Evolutionary conservation across 2,797 vertebrate species (phyloP).

Genomic region (Rhincodon typus): DNA sequence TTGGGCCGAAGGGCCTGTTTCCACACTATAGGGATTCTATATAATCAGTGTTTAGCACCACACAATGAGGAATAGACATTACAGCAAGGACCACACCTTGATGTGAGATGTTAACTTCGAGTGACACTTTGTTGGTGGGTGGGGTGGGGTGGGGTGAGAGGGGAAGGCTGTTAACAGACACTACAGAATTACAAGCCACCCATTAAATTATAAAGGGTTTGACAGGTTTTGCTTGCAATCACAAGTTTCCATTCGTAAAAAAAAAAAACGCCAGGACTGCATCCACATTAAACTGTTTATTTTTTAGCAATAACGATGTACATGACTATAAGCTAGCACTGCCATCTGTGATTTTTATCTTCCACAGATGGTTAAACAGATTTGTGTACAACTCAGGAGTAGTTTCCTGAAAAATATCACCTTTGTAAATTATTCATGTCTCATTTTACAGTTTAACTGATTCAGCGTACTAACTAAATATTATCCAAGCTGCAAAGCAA

Average conservation of each 20-base stretch:
- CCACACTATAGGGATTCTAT: too few species aligned
- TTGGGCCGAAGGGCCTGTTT: too few species aligned
- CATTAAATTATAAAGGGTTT: not conserved
- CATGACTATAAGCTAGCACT: not conserved
- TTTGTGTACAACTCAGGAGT: not conserved
- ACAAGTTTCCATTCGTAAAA: slow-evolving; percentile 17
- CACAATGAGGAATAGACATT: not conserved
- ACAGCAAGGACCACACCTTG: not conserved
- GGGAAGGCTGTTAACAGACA: not conserved
- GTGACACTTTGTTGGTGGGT: not conserved
- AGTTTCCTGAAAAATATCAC: slow-evolving; percentile 11
- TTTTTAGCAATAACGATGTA: not conserved
- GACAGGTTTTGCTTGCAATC: not conserved
- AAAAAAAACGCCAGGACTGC: not conserved
- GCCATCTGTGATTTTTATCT: slow-evolving; percentile 41
- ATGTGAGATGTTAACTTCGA: not conserved
- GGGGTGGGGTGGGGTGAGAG: too few species aligned
- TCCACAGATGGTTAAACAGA: slow-evolving; percentile 41
- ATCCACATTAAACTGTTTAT: not conserved
- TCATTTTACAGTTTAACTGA: not conserved
- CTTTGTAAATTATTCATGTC: not conserved
- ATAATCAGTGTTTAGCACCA: not conserved
- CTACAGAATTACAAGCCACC: not conserved
- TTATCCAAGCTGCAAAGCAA: slow-evolving; percentile 15
- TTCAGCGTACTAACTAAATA: not conserved